phyloP scores from a whole-genome alignment of 2,113 vertebrate species.

The Caranx melampygus region DNA sequence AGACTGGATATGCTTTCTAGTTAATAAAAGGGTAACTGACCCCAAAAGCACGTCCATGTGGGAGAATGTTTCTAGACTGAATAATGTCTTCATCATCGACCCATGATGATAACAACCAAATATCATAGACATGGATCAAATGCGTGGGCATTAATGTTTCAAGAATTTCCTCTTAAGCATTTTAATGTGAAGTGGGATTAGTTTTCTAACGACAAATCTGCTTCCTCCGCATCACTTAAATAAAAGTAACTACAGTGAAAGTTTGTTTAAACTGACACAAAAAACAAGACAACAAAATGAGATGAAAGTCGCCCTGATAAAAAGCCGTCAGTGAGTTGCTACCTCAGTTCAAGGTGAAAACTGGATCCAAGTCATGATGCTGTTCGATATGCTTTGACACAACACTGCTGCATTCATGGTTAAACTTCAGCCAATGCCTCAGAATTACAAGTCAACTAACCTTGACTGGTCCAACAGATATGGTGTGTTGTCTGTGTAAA shows the following conservation, averaged over 20 bases:
- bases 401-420: constrained; percentile 14
- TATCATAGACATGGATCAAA: background rate
- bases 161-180: background rate
- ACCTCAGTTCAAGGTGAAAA: constrained; percentile 57
- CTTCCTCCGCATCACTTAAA: background rate
- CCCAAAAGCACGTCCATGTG: constrained; percentile 42
- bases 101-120: constrained; percentile 15
- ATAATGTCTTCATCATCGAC: constrained; percentile 30
- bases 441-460: background rate
- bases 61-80: constrained; percentile 52
- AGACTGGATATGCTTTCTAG: constrained; percentile 40
- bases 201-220: background rate
- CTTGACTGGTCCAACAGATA: constrained; percentile 34
- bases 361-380: constrained; percentile 36
- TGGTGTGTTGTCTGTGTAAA: constrained; percentile 10
- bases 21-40: constrained; percentile 53
- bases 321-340: constrained; percentile 34
- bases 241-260: background rate
- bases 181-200: background rate
- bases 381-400: constrained; percentile 11
- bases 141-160: background rate
- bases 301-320: background rate
- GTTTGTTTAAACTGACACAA: background rate
- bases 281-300: background rate
- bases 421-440: constrained; percentile 24